A percentile compares a stretch with the other conserved stretches of the same genome.
phyloP scores from a whole-genome alignment of 1,140 invertebrate species.

The Drosophila sturtevanti region DNA sequence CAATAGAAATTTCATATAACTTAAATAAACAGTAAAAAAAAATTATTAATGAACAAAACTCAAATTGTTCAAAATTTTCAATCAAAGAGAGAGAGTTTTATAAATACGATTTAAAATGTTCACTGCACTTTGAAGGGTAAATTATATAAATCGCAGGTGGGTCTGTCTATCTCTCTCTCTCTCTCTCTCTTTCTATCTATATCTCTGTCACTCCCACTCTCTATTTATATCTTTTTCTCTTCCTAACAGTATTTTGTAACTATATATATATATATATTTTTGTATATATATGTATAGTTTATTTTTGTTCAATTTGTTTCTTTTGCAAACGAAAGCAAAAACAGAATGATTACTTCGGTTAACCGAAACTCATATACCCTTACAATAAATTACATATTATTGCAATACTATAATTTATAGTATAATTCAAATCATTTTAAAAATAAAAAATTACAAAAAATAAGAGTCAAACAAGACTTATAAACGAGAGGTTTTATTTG shows the following conservation, averaged over 20 bases:
- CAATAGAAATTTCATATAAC: too few relatives aligned
- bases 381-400: not conserved
- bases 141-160: constrained; percentile 2
- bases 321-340: not conserved
- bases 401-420: too few relatives aligned
- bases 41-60: too few relatives aligned
- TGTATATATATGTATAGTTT: not conserved
- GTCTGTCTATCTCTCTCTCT: not conserved
- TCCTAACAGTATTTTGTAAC: not conserved
- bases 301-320: not conserved
- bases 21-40: too few relatives aligned
- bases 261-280: not conserved
- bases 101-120: not conserved
- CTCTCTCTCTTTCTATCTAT: not conserved
- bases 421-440: too few relatives aligned
- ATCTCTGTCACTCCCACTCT: not conserved
- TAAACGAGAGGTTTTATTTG: too few relatives aligned
- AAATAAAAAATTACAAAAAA: too few relatives aligned
- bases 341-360: not conserved
- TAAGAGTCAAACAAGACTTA: too few relatives aligned
- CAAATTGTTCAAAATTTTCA: too few relatives aligned
- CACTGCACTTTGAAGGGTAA: not conserved
- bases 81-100: not conserved
- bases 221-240: not conserved
- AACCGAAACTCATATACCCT: not conserved